Percentiles rank a stretch among this genome's conserved stretches.
These are phyloP conservation scores for Oryzias celebensis DNA, from an alignment of 2,113 vertebrate species.

Conservation along the genomic window DNA sequence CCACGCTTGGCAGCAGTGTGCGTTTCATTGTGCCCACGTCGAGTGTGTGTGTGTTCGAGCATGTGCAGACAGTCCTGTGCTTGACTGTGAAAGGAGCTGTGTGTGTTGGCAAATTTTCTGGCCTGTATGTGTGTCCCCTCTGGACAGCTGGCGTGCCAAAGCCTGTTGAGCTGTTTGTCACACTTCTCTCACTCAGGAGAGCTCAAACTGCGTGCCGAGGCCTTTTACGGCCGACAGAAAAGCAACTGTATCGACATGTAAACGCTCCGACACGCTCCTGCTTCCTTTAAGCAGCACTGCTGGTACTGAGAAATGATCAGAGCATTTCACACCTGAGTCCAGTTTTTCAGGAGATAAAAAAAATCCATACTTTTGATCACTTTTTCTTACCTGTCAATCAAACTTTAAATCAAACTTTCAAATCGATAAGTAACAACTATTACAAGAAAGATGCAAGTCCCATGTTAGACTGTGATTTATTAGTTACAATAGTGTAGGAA, in stretches of 20 bases:
- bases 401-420: neutral
- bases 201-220: slow-evolving; percentile 52
- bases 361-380: neutral
- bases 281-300: slow-evolving; percentile 8
- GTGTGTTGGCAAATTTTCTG: slow-evolving; percentile 23
- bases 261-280: slow-evolving; percentile 2
- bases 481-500: no score
- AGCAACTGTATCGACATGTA: slow-evolving; percentile 27
- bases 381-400: neutral
- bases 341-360: neutral
- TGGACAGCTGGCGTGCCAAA: slow-evolving; percentile 69
- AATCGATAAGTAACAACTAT: no score
- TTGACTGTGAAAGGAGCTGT: slow-evolving; percentile 28
- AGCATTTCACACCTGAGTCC: slow-evolving; percentile 4
- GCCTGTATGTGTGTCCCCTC: slow-evolving; percentile 46
- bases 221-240: slow-evolving; percentile 50
- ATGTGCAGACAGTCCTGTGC: slow-evolving; percentile 9
- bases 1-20: slow-evolving; percentile 54
- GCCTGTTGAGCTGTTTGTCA: slow-evolving; percentile 74
- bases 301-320: slow-evolving; percentile 8
- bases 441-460: no score
- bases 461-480: no score
- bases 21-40: slow-evolving; percentile 25
- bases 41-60: slow-evolving; percentile 6
- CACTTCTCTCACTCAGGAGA: slow-evolving; percentile 66